Evolutionary conservation across 2,113 vertebrate species (phyloP).

Genomic region (Plecotus auritus): DNA sequence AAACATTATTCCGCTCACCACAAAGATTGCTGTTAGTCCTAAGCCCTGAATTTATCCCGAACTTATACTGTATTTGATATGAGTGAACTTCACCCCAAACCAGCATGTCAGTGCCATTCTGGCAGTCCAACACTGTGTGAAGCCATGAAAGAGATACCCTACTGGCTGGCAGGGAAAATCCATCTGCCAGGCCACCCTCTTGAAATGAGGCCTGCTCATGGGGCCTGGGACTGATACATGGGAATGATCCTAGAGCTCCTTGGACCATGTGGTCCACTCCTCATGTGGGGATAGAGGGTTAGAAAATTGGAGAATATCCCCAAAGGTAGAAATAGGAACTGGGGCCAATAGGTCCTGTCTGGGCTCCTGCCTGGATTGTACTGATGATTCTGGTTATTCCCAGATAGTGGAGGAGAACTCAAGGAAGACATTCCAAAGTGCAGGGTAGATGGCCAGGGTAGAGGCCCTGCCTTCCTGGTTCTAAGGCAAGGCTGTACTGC

Average conservation of each 20-base stretch:
- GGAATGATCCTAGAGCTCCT: not conserved
- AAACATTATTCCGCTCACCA: not conserved
- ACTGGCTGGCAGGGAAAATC: not conserved
- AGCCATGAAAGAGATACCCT: not conserved
- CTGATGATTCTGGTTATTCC: not conserved
- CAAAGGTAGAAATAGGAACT: not conserved
- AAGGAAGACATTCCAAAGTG: not conserved
- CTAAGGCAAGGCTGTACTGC: not conserved
- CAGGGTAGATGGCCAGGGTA: not conserved
- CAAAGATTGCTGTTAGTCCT: not conserved
- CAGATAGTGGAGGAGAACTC: not conserved
- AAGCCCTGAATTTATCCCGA: not conserved
- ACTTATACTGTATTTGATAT: not conserved
- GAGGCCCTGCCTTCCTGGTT: not conserved
- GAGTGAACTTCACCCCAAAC: not conserved
- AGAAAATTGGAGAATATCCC: not conserved
- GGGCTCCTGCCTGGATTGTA: not conserved
- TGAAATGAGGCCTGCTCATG: not conserved
- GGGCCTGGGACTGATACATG: not conserved
- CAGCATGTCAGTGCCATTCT: not conserved
- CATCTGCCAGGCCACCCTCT: not conserved
- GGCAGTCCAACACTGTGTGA: not conserved
- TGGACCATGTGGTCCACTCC: not conserved
- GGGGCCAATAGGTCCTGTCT: not conserved
- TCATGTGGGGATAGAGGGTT: not conserved